Base-by-base conservation (phyloP, 2,888 invertebrate genomes). In the Drosophila diplacantha region DNA sequence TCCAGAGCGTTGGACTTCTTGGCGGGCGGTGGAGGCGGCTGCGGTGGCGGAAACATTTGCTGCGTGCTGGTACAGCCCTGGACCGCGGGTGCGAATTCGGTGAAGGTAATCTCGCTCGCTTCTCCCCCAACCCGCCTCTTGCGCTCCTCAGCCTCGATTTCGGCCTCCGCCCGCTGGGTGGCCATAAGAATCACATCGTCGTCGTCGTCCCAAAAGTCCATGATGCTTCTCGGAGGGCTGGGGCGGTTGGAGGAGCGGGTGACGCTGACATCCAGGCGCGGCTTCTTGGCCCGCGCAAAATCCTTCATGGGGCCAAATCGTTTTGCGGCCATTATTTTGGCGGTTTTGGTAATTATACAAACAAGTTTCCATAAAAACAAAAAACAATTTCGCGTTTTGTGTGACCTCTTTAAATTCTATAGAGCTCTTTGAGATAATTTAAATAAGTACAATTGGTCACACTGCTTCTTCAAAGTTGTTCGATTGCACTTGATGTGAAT, bases 121-220 rank as follows among this genome's bases (percentile, higher is more conserved):
- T 11, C 29, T 2, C 5, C 39, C 3, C 7, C 43, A 5, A 24
- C 31, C 37, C 31, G 37, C 57, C 24, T 55, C n/a, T 66, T 66
- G 11, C 59, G 66, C 34, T 59, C 59, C 41, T 59, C 66, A 24
- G 70, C 71, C 0, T 73, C 73, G 12, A 74, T 73, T 0, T 74
- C 85, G 26, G 78, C 76, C 56, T 87, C 87, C 16, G 85, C 85
- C 29, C 80, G 76, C 73, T 87, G 87, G 0, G 87, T 86, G 38
- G 87, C 87, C 66, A 87, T 57, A 16, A 87, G 59, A 16, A 87
- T 84, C 8, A 84, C 84, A 58, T 87, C 87, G 49, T 87, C 87
- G 49, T 87, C 87, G n/a, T 87, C 87, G 52, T 85, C 86, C 87
- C 87, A 87, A 12, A 86, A 83, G 35, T 85, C 81, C 9, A 73